These are phyloP conservation scores for Denticeps clupeoides DNA, from an alignment of 2,797 vertebrate genomes.

Conservation along the genomic window DNA sequence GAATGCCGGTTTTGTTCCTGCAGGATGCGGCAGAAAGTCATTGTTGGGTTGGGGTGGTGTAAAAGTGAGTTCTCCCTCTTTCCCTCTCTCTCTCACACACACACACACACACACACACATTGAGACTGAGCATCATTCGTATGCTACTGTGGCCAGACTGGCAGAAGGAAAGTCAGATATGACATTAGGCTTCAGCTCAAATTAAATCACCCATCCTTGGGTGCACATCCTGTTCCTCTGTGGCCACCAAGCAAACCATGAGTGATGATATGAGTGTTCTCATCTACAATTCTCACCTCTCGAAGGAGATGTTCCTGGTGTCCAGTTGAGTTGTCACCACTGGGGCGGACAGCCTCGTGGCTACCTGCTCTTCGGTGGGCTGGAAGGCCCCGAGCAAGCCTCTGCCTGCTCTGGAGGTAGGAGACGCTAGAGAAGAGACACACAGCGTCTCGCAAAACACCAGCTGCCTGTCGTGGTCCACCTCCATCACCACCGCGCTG, in stretches of 20 bases:
- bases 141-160: no score
- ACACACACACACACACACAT: slow-evolving; percentile 2
- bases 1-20: slow-evolving; percentile 93
- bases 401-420: slow-evolving; percentile 39
- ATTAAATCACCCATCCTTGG: no score
- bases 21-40: slow-evolving; percentile 2
- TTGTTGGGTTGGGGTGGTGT: no score
- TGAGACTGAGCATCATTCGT: no score
- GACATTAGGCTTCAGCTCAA: no score
- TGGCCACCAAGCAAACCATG: no score
- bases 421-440: slow-evolving; percentile 50
- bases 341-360: slow-evolving; percentile 75
- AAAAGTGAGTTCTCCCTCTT: no score
- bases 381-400: slow-evolving; percentile 65
- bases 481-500: slow-evolving; percentile 91
- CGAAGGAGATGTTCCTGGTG: slow-evolving; percentile 91
- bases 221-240: no score
- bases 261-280: neutral
- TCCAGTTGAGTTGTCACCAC: slow-evolving; percentile 94
- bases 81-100: neutral
- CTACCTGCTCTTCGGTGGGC: slow-evolving; percentile 90
- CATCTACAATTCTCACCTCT: slow-evolving; percentile 65
- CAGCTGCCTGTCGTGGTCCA: slow-evolving; percentile 88
- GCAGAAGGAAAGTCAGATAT: no score
- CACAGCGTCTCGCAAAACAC: slow-evolving; percentile 88